Conservation (phyloP, 2,888 invertebrate species). For the Pilophorus perplexus region DNA sequence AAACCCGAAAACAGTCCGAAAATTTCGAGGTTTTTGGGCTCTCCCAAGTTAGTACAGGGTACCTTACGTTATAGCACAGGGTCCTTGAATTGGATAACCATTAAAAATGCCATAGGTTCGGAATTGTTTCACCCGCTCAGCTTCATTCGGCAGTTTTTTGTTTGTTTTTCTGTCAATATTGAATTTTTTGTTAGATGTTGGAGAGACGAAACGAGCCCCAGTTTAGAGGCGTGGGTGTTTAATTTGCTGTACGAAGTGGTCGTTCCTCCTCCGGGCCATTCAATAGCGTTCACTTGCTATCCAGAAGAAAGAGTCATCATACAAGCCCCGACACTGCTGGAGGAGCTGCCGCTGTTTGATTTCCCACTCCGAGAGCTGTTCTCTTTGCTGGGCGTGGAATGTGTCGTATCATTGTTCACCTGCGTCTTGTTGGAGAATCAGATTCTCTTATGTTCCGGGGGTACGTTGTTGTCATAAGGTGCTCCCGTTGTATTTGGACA, state of each 20-base stretch:
- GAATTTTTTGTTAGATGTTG: slow-evolving; percentile 47
- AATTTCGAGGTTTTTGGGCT: too few species aligned
- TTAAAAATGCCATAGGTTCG: too few species aligned
- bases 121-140: too few species aligned
- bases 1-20: too few species aligned
- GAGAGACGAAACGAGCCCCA: slow-evolving; percentile 60
- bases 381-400: slow-evolving; percentile 83
- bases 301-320: slow-evolving; percentile 56
- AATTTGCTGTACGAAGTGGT: slow-evolving; percentile 92
- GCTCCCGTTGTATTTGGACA: too few species aligned
- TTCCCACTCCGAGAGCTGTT: slow-evolving; percentile 88
- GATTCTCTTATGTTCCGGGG: slow-evolving; percentile 87
- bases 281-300: slow-evolving; percentile 56
- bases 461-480: slow-evolving; percentile 61
- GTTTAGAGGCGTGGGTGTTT: slow-evolving; percentile 91
- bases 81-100: too few species aligned
- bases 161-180: background rate
- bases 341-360: slow-evolving; percentile 92
- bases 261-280: slow-evolving; percentile 84
- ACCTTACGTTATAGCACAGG: too few species aligned
- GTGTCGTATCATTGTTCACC: slow-evolving; percentile 87
- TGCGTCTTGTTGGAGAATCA: slow-evolving; percentile 96
- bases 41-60: too few species aligned
- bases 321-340: slow-evolving; percentile 71
- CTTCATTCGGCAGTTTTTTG: background rate